Percentiles rank a stretch among this genome's conserved stretches.
phyloP scores from a whole-genome alignment of 2,113 vertebrate genomes.

The Sturnus vulgaris region DNA sequence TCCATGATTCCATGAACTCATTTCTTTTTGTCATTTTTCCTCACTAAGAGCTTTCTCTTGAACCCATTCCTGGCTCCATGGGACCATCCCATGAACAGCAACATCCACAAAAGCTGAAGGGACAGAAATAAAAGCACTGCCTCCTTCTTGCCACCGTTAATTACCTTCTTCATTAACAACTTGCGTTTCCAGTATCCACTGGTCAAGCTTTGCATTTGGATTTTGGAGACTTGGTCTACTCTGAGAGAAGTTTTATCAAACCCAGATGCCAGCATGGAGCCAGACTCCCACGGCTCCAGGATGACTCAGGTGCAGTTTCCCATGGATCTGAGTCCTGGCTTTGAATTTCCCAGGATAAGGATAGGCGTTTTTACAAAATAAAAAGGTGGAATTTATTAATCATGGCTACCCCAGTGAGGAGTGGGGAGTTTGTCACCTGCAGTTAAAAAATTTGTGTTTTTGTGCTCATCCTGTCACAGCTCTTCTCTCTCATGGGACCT shows the following conservation, averaged over 20 bases:
- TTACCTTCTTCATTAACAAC: neutral
- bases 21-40: neutral
- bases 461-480: too few relatives aligned
- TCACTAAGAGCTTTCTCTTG: neutral
- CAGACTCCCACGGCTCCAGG: neutral
- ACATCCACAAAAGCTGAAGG: neutral
- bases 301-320: neutral
- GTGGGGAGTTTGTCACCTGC: accelerated
- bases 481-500: neutral
- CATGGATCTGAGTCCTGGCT: neutral
- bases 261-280: neutral
- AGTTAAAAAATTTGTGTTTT: neutral
- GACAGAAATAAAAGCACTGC: neutral
- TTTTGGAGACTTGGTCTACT: neutral
- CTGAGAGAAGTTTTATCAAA: neutral
- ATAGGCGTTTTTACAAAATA: neutral
- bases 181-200: neutral
- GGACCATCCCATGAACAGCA: neutral
- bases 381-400: neutral
- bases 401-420: accelerated
- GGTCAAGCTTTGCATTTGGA: neutral
- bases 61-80: neutral
- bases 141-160: neutral
- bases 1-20: neutral
- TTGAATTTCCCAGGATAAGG: neutral